phyloP scores from a whole-genome alignment of 2,797 vertebrate genomes.

The Staurois parvus region DNA sequence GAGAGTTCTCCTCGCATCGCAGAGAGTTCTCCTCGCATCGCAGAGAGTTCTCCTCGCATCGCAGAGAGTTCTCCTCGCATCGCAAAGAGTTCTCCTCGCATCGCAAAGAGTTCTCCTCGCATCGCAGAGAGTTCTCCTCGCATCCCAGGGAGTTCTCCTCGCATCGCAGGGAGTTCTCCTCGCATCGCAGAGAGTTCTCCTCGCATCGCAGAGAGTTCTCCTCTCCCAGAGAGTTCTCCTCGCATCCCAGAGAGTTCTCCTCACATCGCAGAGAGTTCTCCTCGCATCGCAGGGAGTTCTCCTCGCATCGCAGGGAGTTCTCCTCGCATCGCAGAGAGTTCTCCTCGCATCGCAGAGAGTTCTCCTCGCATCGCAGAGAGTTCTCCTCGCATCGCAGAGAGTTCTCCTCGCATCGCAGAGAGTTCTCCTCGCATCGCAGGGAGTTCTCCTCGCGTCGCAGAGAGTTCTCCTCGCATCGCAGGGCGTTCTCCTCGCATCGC shows the following conservation, averaged over 20 bases:
- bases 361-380: constrained; percentile 32
- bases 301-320: constrained; percentile 32
- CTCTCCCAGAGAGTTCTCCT: constrained; percentile 19
- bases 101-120: constrained; percentile 30
- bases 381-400: constrained; percentile 25
- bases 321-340: constrained; percentile 28
- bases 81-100: constrained; percentile 26
- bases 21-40: constrained; percentile 33
- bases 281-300: constrained; percentile 29
- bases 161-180: constrained; percentile 32
- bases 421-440: constrained; percentile 30
- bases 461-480: constrained; percentile 32
- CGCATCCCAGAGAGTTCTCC: constrained; percentile 23
- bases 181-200: constrained; percentile 31
- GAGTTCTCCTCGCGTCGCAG: constrained; percentile 32
- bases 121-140: constrained; percentile 32
- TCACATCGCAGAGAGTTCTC: constrained; percentile 32
- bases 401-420: constrained; percentile 24
- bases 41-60: constrained; percentile 30
- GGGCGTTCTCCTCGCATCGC: no score
- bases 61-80: constrained; percentile 28
- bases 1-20: constrained; percentile 33
- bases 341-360: constrained; percentile 27
- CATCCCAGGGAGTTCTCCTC: constrained; percentile 26
- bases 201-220: constrained; percentile 33